Evolutionary conservation across 2,113 vertebrate species (phyloP), one percentile per base, ranked within the genome.

Genomic region (Zingel zingel): DNA sequence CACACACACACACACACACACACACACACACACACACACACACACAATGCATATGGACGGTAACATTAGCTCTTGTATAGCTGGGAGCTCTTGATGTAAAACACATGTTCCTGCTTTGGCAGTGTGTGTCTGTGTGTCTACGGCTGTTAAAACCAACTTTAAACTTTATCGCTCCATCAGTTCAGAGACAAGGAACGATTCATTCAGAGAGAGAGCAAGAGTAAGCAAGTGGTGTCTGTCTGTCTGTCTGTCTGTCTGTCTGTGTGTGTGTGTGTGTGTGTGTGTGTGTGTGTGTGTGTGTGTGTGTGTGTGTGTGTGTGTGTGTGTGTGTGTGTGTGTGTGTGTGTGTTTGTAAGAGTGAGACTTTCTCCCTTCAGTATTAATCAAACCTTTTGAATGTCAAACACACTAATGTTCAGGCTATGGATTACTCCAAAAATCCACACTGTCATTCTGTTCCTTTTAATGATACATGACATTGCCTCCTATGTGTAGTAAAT

Each of bases 91-190:
- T 66, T 94, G 92, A 94, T 94, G 92, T 94, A 91, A 93, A 93
- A 93, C 93, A 94, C 86, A 93, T 94, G 93, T 94, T 94, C 85
- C 81, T 88, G 83, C 84, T 81, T 88, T 81, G 33, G 64, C 89
- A 79, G 90, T 82, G 86, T 88, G 89, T 84, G 84, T 87, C 64
- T 85, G 86, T 88, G 91, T 89, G 86, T 93, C 89, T 73, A 87
- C 67, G 91, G 89, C 91, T 93, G 89, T 93, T 94, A 89, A 91
- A 93, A 94, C 85, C 91, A 92, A 91, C 93, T 92, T 94, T 94
- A 94, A 92, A 91, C 93, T 92, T 94, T 94, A 94, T 93, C 93
- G 88, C 92, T 93, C 93, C 92, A 94, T 94, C 93, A 92, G 89
- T 86, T 91, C 74, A 83, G 88, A 94, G 89, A 94, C 93, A 93